Evolutionary conservation across 2,797 vertebrate genomes (phyloP), one percentile per base, ranked within the genome.

Genomic region (Semaprochilodus insignis): DNA sequence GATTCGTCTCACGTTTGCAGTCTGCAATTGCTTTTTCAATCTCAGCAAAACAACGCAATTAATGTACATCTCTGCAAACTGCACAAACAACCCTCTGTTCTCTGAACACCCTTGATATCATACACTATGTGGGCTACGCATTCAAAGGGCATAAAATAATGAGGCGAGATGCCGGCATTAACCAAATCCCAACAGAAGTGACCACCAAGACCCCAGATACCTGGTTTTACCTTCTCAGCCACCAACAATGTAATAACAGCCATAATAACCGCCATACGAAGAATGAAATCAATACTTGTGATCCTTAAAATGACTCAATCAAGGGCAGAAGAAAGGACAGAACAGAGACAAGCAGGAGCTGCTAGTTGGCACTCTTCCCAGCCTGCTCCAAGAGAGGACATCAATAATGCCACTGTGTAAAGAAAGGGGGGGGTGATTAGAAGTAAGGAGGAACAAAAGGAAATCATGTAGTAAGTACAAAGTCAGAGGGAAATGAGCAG

Each of bases 381-480:
- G 91, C 72, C 82, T 86, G 89, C 89, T 85, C 87, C 87, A 82
- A 65, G 86, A 87, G 85, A 85, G 89, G 88, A 89, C 88, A 93
- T 94, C 91, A 93, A 94, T 94, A 93, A 93, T 89, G 88, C 82
- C 86, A 88, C 81, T 85, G 88, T 88, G 91, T 89, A 91, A 89
- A 85, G 74, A 91, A 90, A 87, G 66, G 86, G 84, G 69, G 83
- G 87, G 85, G 85, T 89, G 86, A 93, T 93, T 93, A 91, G 88
- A 88, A 88, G 86, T 85, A 87, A 89, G 85, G 84, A 81, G 85
- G 78, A 81, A 83, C 69, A 87, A 86, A 82, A 62, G 52, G 66
- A 67, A 78, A 77, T 67, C 69, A 57, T 77, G 70, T 8, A 48
- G 71, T 27, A 78, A 63, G 66, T 80, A 71, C 59, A 63, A 48